Base-by-base conservation (phyloP, 2,113 vertebrate species). In the Ceyx margarethae region DNA sequence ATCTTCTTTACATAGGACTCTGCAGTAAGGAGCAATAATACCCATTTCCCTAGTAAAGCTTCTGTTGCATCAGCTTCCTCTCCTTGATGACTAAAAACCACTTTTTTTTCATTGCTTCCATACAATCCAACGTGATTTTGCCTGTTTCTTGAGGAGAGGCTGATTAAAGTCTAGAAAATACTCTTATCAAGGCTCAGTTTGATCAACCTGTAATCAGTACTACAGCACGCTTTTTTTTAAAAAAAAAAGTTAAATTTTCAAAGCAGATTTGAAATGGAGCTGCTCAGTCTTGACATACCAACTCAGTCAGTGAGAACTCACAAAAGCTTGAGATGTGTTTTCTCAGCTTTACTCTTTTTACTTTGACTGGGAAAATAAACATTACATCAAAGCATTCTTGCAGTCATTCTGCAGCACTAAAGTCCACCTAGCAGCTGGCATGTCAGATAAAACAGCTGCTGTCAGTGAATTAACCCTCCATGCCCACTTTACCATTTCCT, bases 161-260 rank as follows among this genome's bases (percentile, higher is more conserved):
- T 50, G 45, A 69, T 73, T 53, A 72, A 79, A 17, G 10, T 17
- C 29, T 22, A 19, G 40, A 65, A 90, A 77, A 87, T 33, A 82
- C 11, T 86, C 28, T 69, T 46, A 68, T n/a, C 5, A 81, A 69
- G 17, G n/a, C 73, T 50, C 37, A 72, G 35, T 15, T 13, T 53
- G 78, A n/a, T 42, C 2, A 11, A 16, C 35, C 56, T n/a, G 33
- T 37, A 61, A 40, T 25, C 0, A 0, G 11, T 46, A 67, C 1
- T 33, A 31, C 50, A 64, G 53, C 4, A 64, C 2, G 8, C 28
- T 64, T 61, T 22, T 35, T 56, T 26, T 62, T 7, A 35, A 35
- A 35, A 35, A 35, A 35, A 35, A 2, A 43, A 35, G 37, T 40
- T 48, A 53, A 17, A 51, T 35, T 86, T 91, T 79, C 73, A 81